Base-by-base conservation (phyloP, 2,797 vertebrate genomes). In the Brotula barbata region DNA sequence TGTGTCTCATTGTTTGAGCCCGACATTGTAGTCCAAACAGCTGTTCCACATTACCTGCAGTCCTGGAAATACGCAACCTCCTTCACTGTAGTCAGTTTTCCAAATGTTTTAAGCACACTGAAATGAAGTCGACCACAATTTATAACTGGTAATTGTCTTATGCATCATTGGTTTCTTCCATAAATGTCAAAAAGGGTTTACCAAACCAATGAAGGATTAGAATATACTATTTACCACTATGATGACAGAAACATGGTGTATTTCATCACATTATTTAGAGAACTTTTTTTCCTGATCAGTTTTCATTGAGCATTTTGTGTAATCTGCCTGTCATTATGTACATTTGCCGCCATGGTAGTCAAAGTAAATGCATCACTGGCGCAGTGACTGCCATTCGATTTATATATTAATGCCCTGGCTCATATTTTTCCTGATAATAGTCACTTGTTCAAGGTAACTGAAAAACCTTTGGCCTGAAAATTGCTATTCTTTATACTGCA, bases 1-100 rank as follows among this genome's bases (percentile, higher is more conserved):
- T 99, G 58, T 69, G 58, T 49, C 10, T 70, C 36, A 45, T 63
- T 54, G 47, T 19, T 58, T n/a, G n/a, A 23, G 31, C 45, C 17
- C 15, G 3, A 36, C 40, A 28, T 13, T 68, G 68, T 58, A 8
- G 46, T 28, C 8, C 25, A 8, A 28, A 4, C 8, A 28, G 8
- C 25, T 4, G 25, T 40, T 33, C 3, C 50, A 8, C 23, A 42
- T 6, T 14, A 64, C 2, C 2, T 40, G 7, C 22, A 47, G 45
- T 28, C 41, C 11, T 45, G 6, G 22, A 46, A 57, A 19, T 20
- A 20, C 55, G 17, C 34, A 10, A 17, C 15, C 19, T 4, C 17
- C 6, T 50, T 43, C n/a, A n/a, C 7, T 28, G 25, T 28, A 28
- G 4, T 17, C n/a, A 7, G 16, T 16, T n/a, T 42, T 19, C 25